Percentiles rank a stretch among this genome's conserved stretches.
These are phyloP conservation scores for Hylia prasina DNA, from an alignment of 2,113 vertebrate species.

Conservation along the genomic window DNA sequence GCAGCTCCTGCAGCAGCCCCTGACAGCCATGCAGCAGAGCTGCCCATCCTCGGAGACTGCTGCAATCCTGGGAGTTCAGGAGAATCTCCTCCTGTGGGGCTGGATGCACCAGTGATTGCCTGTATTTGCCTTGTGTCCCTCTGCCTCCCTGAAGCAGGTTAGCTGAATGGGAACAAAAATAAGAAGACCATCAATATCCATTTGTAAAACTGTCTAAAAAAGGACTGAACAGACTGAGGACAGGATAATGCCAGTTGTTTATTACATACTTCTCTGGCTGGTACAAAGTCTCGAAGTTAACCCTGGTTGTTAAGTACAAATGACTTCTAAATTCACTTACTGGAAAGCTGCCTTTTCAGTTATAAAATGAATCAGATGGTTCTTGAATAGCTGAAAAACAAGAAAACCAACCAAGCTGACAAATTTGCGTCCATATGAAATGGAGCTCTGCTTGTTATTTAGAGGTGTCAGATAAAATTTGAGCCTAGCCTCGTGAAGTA, in stretches of 20 bases:
- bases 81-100: not conserved
- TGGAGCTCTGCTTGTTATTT: not conserved
- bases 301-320: not conserved
- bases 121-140: not conserved
- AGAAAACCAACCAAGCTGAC: not conserved
- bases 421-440: not conserved
- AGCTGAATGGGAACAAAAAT: not conserved
- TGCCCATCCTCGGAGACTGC: not conserved
- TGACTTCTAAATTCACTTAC: constrained; percentile 5
- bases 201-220: not conserved
- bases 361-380: not conserved
- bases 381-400: not conserved
- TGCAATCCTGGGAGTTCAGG: fast-evolving
- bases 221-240: not conserved
- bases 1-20: not conserved
- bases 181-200: not conserved
- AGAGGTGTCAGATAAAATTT: not conserved
- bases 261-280: not conserved
- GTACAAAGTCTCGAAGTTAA: not conserved
- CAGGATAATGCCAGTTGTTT: not conserved
- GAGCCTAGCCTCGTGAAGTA: not conserved
- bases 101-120: not conserved
- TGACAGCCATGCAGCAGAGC: not conserved
- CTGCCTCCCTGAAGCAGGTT: not conserved
- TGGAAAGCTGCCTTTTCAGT: not conserved